phyloP scores from a whole-genome alignment of 1,140 invertebrate genomes.

The Drosophila quadrilineata region DNA sequence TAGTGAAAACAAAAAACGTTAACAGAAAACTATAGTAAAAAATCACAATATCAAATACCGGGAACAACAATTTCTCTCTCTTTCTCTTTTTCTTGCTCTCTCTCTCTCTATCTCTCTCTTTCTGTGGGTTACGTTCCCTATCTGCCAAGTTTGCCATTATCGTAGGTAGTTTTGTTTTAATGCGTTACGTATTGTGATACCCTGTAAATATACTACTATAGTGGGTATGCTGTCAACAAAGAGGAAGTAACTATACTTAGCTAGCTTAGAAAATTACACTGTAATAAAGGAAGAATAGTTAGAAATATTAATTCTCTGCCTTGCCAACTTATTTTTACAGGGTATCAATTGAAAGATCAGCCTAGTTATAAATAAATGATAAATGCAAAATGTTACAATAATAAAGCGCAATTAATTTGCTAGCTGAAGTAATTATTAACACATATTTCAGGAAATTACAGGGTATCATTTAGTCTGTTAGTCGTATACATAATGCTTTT shows the following conservation, averaged over 20 bases:
- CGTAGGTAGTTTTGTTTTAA: slow-evolving; percentile 52
- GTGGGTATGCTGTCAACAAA: too few species aligned
- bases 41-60: slow-evolving; percentile 24
- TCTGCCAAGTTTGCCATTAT: slow-evolving; percentile 64
- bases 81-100: slow-evolving; percentile 1
- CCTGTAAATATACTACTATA: neutral
- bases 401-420: too few species aligned
- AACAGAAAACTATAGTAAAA: slow-evolving; percentile 32
- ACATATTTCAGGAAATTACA: neutral
- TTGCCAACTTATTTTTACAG: too few species aligned
- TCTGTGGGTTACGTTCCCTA: slow-evolving; percentile 8
- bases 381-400: too few species aligned
- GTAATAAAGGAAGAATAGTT: too few species aligned
- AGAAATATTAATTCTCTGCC: too few species aligned
- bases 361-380: too few species aligned
- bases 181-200: slow-evolving; percentile 1
- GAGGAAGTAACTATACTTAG: neutral
- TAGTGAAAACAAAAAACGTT: slow-evolving; percentile 54
- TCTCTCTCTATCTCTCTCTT: slow-evolving; percentile 30
- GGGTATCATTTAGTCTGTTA: neutral
- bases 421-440: too few species aligned
- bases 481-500: slow-evolving; percentile 20
- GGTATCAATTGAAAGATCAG: too few species aligned
- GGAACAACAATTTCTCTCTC: slow-evolving; percentile 20
- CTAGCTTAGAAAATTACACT: neutral